Conservation (phyloP, 2,113 vertebrate species). For the Siphamia tubifer region DNA sequence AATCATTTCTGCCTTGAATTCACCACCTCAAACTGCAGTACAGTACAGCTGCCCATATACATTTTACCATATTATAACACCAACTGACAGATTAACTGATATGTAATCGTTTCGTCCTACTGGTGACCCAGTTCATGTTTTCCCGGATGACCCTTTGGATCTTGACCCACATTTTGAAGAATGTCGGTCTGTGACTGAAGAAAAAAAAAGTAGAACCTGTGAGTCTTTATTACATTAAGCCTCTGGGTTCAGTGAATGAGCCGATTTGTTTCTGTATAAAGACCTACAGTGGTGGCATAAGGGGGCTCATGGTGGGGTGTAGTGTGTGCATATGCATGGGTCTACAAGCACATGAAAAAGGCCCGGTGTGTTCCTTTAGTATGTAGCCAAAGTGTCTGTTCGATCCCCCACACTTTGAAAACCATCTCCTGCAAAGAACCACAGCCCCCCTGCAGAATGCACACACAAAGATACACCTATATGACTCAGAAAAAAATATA, state of each 20-base stretch:
- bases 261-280: constrained; percentile 31
- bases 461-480: constrained; percentile 5
- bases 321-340: not conserved
- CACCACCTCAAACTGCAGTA: too few species aligned
- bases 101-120: not conserved
- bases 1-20: too few species aligned
- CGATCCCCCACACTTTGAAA: constrained; percentile 43
- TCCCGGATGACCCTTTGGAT: constrained; percentile 21
- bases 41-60: too few species aligned
- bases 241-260: constrained; percentile 20
- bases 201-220: constrained; percentile 13
- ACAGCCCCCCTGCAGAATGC: constrained; percentile 2
- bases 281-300: not conserved
- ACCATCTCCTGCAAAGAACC: constrained; percentile 59
- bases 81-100: not conserved
- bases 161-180: constrained; percentile 35
- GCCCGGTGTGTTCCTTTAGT: constrained; percentile 16
- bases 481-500: not conserved
- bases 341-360: not conserved
- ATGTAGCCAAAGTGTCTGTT: constrained; percentile 8
- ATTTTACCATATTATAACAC: not conserved
- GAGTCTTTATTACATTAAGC: constrained; percentile 42
- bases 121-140: constrained; percentile 28
- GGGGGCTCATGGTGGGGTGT: not conserved
- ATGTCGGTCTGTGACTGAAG: constrained; percentile 2